Base-by-base conservation (phyloP, 2,113 vertebrate genomes). In the Myocastor coypus region DNA sequence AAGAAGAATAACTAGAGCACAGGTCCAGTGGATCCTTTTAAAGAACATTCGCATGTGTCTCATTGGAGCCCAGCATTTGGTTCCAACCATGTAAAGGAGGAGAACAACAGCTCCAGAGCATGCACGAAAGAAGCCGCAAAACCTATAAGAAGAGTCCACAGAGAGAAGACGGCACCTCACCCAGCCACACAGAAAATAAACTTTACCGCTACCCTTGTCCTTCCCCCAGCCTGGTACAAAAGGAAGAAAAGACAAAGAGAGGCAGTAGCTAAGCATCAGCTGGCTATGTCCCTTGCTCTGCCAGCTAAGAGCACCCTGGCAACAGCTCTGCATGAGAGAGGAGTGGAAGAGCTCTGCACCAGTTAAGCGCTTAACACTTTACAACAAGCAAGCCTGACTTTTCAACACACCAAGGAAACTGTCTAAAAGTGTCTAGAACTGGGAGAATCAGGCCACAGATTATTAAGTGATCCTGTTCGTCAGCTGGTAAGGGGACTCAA, bases 51-150 rank as follows among this genome's bases (percentile, higher is more conserved):
- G 16, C 13, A 4, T 0, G 26, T 20, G 14, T 9, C 30, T 50
- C 57, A 19, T 0, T 20, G 50, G 34, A 64, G 50, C 22, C 37
- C 52, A 59, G 34, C 2, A 6, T 30, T 34, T 86, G 57, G 52
- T 57, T n/a, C 22, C 40, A 22, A 12, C 20, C 0, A 0, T 1
- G 8, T 30, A 46, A 30, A 85, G 11, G 46, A 55, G 0, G 2
- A 87, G 5, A 55, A 13, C 28, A 40, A 46, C 1, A 37, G 26
- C 30, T 82, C 28, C 0, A 5, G n/a, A 17, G 22, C 28, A 1
- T 5, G 42, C 55, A 32, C 22, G 42, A 52, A 61, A 73, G 66
- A 73, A 83, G 32, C n/a, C 71, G 26, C 63, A 73, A 32, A 32
- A 46, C 19, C 3, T 61, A 81, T 14, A 32, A 28, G 24, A 26